These are phyloP conservation scores for Ashinkailepas kermadecensis DNA, from an alignment of 2,888 invertebrate genomes.

Conservation along the genomic window DNA sequence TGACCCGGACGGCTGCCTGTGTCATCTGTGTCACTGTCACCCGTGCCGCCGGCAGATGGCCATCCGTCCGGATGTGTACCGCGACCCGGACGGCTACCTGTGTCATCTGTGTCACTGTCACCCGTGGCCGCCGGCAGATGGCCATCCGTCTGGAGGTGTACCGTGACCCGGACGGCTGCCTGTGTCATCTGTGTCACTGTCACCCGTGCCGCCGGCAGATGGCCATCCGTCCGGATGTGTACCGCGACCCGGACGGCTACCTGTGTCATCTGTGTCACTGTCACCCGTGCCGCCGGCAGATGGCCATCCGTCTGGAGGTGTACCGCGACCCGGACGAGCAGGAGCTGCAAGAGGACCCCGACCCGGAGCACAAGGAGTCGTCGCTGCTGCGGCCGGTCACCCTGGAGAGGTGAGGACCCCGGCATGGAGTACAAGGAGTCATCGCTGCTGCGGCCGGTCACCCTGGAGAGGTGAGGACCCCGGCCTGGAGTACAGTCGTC, in stretches of 20 bases:
- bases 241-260: conserved; percentile 43
- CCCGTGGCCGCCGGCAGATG: conserved; percentile 49
- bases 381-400: conserved; percentile 26
- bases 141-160: conserved; percentile 36
- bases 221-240: conserved; percentile 36
- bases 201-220: conserved; percentile 48
- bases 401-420: not conserved
- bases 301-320: conserved; percentile 33
- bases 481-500: not conserved
- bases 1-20: conserved; percentile 41
- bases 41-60: conserved; percentile 48
- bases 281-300: conserved; percentile 48
- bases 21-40: too few species aligned
- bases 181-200: too few species aligned
- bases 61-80: conserved; percentile 38
- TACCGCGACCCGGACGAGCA: conserved; percentile 45
- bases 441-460: too few species aligned
- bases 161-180: conserved; percentile 42
- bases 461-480: not conserved
- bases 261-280: too few species aligned
- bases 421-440: not conserved
- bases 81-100: conserved; percentile 41
- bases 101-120: too few species aligned
- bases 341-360: conserved; percentile 12
- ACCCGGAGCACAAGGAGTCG: conserved; percentile 35